Percentiles rank a stretch among this genome's conserved stretches.
These are phyloP conservation scores for Centrocercus urophasianus DNA, from an alignment of 2,113 vertebrate species.

Conservation along the genomic window DNA sequence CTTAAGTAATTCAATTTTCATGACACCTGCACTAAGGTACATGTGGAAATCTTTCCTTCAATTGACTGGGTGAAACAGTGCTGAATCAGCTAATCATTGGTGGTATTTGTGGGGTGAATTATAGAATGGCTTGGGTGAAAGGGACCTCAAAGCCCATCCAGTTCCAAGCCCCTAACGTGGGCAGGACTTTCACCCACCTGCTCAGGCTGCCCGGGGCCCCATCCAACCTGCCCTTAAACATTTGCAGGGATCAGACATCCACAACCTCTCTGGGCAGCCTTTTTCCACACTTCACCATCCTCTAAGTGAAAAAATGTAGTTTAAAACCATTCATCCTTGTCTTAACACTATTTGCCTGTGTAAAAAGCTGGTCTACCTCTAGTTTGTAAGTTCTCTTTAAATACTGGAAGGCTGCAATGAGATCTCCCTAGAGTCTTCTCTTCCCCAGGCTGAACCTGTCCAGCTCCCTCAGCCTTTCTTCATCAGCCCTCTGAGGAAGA, in stretches of 20 bases:
- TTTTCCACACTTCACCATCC: neutral
- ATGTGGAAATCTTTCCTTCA: neutral
- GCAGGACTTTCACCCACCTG: neutral
- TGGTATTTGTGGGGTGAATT: neutral
- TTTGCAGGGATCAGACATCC: neutral
- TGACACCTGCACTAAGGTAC: neutral
- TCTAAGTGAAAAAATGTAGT: neutral
- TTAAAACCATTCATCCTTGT: neutral
- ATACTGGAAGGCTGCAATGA: neutral
- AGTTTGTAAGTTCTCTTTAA: neutral
- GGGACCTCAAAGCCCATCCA: neutral
- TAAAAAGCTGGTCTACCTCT: neutral
- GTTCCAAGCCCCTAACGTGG: too few relatives aligned
- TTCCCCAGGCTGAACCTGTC: neutral
- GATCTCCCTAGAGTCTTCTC: neutral
- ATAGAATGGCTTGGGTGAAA: neutral
- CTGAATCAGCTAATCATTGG: neutral
- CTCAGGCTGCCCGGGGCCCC: too few relatives aligned
- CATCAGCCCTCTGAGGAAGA: neutral
- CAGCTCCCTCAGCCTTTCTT: neutral
- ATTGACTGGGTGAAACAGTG: neutral
- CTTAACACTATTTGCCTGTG: neutral
- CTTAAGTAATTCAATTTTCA: neutral
- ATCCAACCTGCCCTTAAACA: neutral
- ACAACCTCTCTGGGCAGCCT: neutral